Percentiles rank a stretch among this genome's conserved stretches.
Conservation (phyloP, 2,888 invertebrate species). For the Caenorhabditis sp. region DNA sequence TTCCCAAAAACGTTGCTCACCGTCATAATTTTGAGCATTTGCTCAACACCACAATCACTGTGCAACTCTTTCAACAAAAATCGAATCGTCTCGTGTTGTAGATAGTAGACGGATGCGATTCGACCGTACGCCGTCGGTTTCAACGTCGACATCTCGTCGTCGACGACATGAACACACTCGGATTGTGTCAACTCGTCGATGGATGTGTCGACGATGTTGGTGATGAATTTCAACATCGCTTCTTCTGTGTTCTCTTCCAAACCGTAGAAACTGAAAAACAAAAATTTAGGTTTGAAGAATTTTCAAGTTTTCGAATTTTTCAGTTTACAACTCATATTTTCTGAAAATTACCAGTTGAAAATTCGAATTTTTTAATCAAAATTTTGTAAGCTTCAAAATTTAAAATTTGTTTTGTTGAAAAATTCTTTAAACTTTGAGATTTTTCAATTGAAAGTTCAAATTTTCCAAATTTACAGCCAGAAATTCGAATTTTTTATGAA, state of each 20-base stretch:
- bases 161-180: conserved; percentile 82
- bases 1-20: conserved; percentile 32
- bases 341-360: too few species aligned
- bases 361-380: too few species aligned
- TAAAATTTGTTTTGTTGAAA: too few species aligned
- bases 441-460: too few species aligned
- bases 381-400: neutral
- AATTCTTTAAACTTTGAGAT: too few species aligned
- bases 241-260: conserved; percentile 77
- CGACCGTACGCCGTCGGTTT: conserved; percentile 84
- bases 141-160: conserved; percentile 72
- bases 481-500: too few species aligned
- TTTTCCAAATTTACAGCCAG: too few species aligned
- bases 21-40: conserved; percentile 80
- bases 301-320: neutral
- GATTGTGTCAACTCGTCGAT: conserved; percentile 80
- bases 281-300: too few species aligned
- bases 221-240: conserved; percentile 78
- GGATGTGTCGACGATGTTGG: conserved; percentile 82
- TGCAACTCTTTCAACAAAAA: conserved; percentile 81
- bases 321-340: neutral
- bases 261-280: conserved; percentile 81
- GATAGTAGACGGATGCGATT: conserved; percentile 94
- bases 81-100: conserved; percentile 88
- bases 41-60: conserved; percentile 78